A percentile compares a stretch with the other conserved stretches of the same genome.
Conservation (phyloP, 2,888 invertebrate genomes). For the Perithous albicinctus region DNA sequence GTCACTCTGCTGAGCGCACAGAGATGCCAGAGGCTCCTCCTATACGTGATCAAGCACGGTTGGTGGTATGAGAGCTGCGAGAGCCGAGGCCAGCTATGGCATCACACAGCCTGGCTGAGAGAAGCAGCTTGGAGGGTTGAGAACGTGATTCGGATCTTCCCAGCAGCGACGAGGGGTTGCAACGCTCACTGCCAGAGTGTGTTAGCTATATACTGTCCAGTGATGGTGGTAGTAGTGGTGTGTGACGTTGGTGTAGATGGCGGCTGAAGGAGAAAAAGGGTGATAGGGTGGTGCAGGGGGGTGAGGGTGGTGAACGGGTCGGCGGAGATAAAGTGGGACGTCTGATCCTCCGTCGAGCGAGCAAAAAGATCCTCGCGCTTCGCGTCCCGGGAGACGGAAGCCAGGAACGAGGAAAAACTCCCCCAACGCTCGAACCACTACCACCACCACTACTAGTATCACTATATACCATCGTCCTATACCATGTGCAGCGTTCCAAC, state of each 20-base stretch:
- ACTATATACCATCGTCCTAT: slow-evolving; percentile 65
- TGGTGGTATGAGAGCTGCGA: slow-evolving; percentile 50
- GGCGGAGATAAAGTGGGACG: slow-evolving; percentile 85
- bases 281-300: slow-evolving; percentile 79
- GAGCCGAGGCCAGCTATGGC: slow-evolving; percentile 40
- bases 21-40: slow-evolving; percentile 83
- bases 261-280: slow-evolving; percentile 74
- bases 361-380: slow-evolving; percentile 82
- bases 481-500: slow-evolving; percentile 30
- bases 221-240: slow-evolving; percentile 86
- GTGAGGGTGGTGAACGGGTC: slow-evolving; percentile 86
- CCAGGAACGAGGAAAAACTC: slow-evolving; percentile 78
- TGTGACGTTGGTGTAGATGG: slow-evolving; percentile 83
- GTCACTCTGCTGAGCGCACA: slow-evolving; percentile 84
- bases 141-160: slow-evolving; percentile 67
- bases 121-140: slow-evolving; percentile 66
- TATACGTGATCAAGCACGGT: slow-evolving; percentile 81
- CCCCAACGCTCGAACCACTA: slow-evolving; percentile 64
- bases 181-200: slow-evolving; percentile 44
- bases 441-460: slow-evolving; percentile 60
- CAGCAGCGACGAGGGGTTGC: slow-evolving; percentile 64
- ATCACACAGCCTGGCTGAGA: slow-evolving; percentile 56
- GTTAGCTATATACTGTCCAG: slow-evolving; percentile 78
- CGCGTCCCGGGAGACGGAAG: slow-evolving; percentile 76
- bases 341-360: slow-evolving; percentile 84